phyloP scores from a whole-genome alignment of 2,797 vertebrate genomes.

The Trachurus trachurus region DNA sequence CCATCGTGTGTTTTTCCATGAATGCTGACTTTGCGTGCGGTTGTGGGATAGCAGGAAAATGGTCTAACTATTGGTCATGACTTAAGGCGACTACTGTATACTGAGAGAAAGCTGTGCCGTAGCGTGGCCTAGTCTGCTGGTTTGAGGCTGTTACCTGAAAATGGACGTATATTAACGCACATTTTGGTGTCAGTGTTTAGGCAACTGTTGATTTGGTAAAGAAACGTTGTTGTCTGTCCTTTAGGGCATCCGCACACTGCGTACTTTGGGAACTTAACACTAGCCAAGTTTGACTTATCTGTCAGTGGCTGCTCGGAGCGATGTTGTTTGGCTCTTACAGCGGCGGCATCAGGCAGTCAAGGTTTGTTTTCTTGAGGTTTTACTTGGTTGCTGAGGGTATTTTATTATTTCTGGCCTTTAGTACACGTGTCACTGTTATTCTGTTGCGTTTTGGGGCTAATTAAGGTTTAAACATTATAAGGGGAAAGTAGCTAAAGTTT shows the following conservation, averaged over 20 bases:
- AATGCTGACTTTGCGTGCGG: neutral
- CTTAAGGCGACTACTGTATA: neutral
- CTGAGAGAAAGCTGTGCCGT: neutral
- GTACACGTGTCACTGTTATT: neutral
- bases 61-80: neutral
- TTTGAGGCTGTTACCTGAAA: neutral
- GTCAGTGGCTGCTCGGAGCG: neutral
- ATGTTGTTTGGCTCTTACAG: constrained; percentile 3
- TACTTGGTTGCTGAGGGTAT: neutral
- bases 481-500: neutral
- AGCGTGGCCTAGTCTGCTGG: no score
- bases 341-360: neutral
- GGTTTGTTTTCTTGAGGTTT: neutral
- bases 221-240: neutral
- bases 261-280: neutral
- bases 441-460: neutral
- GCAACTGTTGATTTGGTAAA: neutral
- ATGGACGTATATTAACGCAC: neutral
- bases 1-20: neutral
- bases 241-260: neutral
- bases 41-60: neutral
- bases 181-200: no score
- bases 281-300: neutral
- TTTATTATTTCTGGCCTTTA: constrained; percentile 17
- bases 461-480: neutral